Conservation (phyloP, 92 coral and sea anemone species). For the Meandrina meandrites region DNA sequence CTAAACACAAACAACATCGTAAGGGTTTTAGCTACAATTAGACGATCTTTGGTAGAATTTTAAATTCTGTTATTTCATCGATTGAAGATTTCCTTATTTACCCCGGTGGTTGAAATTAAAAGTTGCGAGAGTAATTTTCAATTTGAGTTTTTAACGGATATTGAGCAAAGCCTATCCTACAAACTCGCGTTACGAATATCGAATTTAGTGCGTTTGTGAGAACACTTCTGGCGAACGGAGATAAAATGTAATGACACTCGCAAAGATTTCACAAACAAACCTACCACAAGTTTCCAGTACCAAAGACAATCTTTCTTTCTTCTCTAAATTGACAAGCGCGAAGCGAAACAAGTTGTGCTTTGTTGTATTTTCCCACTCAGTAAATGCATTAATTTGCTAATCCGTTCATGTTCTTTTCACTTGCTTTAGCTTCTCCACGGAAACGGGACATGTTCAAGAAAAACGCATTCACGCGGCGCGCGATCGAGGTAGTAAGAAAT, state of each 20-base stretch:
- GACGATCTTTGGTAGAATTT: not conserved
- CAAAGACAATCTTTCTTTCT: not conserved
- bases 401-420: not conserved
- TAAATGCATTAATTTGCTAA: not conserved
- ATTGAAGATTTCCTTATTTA: not conserved
- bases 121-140: not conserved
- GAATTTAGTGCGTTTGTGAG: not conserved
- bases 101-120: not conserved
- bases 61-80: not conserved
- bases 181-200: not conserved
- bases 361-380: not conserved
- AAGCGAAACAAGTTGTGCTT: not conserved
- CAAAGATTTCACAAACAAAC: not conserved
- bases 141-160: not conserved
- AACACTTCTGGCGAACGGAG: not conserved
- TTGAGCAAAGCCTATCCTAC: not conserved
- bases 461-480: not conserved
- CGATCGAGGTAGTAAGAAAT: not conserved
- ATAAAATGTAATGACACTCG: not conserved
- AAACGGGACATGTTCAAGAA: not conserved
- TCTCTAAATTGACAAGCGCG: not conserved
- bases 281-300: not conserved
- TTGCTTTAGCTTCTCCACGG: conserved; percentile 7
- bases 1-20: not conserved
- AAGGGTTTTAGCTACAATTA: not conserved